Evolutionary conservation across 2,113 vertebrate genomes (phyloP), one percentile per base, ranked within the genome.

Genomic region (Procavia capensis): DNA sequence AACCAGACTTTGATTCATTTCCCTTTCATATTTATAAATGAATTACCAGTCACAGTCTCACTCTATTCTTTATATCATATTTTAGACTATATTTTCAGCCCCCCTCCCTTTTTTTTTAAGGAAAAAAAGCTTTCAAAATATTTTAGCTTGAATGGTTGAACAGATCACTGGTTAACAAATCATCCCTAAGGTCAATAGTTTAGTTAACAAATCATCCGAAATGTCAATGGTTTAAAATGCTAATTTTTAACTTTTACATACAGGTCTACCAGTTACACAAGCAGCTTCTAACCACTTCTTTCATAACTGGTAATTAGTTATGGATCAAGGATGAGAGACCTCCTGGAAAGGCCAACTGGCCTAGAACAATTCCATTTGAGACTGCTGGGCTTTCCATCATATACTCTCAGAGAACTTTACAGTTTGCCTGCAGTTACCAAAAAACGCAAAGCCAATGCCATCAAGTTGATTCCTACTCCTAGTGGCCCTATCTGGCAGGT

Each of bases 261-360:
- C 7, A 78, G 4, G 1, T 66, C 43, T 34, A 54, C 50, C 14
- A 54, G 50, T 54, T 16, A 54, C 50, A 54, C 14, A 54, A 17
- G 17, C 11, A 25, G 9, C 39, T 47, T 47, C 17, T 41, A 19
- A 66, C 31, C 29, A 41, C 2, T 74, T 90, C 34, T 50, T 3
- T 29, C 41, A 61, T 10, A 59, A 31, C 34, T 64, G 17, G 41
- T 25, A 84, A 9, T 34, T 61, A 68, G 45, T 0, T 24, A 6
- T 45, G 16, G 31, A 3, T 76, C 5, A n/a, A n/a, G 41, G 41
- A 34, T 16, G 47, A 6, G 66, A 5, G 5, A 27, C 87, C 25
- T 54, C 2, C 0, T 72, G 1, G 22, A 22, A 13, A 20, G 9
- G 24, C 0, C 16, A 10, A 5, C 39, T 76, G 1, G 2, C 39